Conservation (phyloP, 2,113 vertebrate genomes). For the Seriola aureovittata region DNA sequence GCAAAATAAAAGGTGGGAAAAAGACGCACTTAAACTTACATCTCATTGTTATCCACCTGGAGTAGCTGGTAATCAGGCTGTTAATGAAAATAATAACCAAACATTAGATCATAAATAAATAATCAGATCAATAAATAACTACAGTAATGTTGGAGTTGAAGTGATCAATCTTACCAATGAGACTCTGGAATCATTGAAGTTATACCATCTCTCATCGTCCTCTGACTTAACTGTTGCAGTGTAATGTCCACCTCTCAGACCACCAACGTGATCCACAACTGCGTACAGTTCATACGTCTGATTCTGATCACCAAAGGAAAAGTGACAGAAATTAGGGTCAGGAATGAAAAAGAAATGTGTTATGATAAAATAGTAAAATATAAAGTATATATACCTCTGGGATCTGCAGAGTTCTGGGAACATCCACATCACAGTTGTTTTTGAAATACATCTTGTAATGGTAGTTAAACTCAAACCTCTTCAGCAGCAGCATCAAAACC, state of each 20-base stretch:
- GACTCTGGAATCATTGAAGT: slow-evolving; percentile 57
- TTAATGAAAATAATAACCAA: not conserved
- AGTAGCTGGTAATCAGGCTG: not conserved
- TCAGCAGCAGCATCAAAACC: slow-evolving; percentile 78
- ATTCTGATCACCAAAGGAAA: slow-evolving; percentile 13
- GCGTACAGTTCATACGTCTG: slow-evolving; percentile 78
- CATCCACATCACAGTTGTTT: slow-evolving; percentile 32
- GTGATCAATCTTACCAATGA: slow-evolving; percentile 54
- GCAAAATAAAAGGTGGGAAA: no score
- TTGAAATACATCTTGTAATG: slow-evolving; percentile 65
- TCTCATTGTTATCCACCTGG: not conserved
- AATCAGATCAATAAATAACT: no score
- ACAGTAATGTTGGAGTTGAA: no score
- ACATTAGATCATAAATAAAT: not conserved
- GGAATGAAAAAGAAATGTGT: not conserved
- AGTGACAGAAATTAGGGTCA: not conserved
- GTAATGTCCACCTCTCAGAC: slow-evolving; percentile 73
- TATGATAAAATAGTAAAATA: not conserved
- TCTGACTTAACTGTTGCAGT: slow-evolving; percentile 61
- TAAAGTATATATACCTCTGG: slow-evolving; percentile 16
- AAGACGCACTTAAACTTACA: slow-evolving; percentile 15
- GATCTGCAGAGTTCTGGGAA: slow-evolving; percentile 59
- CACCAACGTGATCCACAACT: slow-evolving; percentile 72
- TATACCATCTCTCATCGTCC: slow-evolving; percentile 62
- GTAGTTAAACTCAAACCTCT: slow-evolving; percentile 78